Conservation (phyloP, 2,888 invertebrate genomes). For the Mythimna albipuncta region DNA sequence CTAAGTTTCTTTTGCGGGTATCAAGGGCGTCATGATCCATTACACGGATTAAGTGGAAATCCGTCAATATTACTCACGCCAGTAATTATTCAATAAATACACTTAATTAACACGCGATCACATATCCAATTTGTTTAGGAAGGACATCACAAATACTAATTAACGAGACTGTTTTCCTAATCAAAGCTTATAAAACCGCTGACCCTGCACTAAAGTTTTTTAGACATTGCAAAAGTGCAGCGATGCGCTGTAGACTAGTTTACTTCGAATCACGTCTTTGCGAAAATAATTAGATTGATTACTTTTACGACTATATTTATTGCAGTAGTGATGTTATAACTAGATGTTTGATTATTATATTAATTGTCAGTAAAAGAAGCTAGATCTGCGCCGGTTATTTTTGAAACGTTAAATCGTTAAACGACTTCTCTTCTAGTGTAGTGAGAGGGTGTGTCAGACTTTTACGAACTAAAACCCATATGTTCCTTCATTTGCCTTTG, state of each 20-base stretch:
- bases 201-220: slow-evolving; percentile 1
- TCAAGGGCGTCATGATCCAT: slow-evolving; percentile 72
- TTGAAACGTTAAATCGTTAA: too few species aligned
- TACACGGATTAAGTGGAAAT: slow-evolving; percentile 67
- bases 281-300: background rate
- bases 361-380: background rate
- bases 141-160: slow-evolving; percentile 40
- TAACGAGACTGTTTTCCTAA: slow-evolving; percentile 40
- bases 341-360: background rate
- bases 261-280: background rate
- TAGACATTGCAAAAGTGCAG: background rate
- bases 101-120: slow-evolving; percentile 53
- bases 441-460: too few species aligned
- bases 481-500: too few species aligned
- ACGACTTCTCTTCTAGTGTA: too few species aligned
- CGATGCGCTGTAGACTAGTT: background rate
- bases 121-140: slow-evolving; percentile 40
- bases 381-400: background rate
- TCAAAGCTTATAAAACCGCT: slow-evolving; percentile 38
- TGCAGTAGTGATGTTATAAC: background rate
- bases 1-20: slow-evolving; percentile 69
- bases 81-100: slow-evolving; percentile 44
- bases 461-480: too few species aligned
- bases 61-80: slow-evolving; percentile 59
- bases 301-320: background rate